Conservation (phyloP, 2,888 invertebrate species). For the Subacronicta megacephala region DNA sequence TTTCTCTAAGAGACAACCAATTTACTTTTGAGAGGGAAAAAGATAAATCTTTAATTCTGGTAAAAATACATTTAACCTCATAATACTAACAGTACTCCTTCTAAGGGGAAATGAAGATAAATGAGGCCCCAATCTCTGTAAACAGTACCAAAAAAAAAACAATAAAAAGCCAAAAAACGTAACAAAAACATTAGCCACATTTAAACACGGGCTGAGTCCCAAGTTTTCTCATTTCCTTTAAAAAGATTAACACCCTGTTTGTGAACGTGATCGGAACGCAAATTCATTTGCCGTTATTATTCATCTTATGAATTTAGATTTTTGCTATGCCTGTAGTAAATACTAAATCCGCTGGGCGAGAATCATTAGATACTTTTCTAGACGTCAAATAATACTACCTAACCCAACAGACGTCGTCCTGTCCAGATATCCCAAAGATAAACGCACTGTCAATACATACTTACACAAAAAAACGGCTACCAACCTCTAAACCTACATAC, state of each 20-base stretch:
- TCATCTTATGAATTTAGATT: conserved; percentile 55
- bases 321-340: too few relatives aligned
- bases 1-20: too few relatives aligned
- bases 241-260: conserved; percentile 81
- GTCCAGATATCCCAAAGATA: too few relatives aligned
- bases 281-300: conserved; percentile 68
- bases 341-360: too few relatives aligned
- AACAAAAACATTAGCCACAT: conserved; percentile 62
- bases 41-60: too few relatives aligned
- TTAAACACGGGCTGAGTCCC: conserved; percentile 57
- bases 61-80: not conserved
- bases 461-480: too few relatives aligned
- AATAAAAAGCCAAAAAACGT: conserved; percentile 35
- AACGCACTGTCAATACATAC: too few relatives aligned
- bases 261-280: conserved; percentile 70
- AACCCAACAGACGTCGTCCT: too few relatives aligned
- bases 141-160: conserved; percentile 25
- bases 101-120: conserved; percentile 31
- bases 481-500: too few relatives aligned
- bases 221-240: conserved; percentile 82
- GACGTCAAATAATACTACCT: too few relatives aligned
- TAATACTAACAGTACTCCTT: not conserved
- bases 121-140: not conserved
- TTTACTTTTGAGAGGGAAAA: too few relatives aligned
- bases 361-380: too few relatives aligned